Percentiles rank a stretch among this genome's conserved stretches.
Evolutionary conservation across 2,113 vertebrate genomes (phyloP).

Genomic region (Carassius gibelio): DNA sequence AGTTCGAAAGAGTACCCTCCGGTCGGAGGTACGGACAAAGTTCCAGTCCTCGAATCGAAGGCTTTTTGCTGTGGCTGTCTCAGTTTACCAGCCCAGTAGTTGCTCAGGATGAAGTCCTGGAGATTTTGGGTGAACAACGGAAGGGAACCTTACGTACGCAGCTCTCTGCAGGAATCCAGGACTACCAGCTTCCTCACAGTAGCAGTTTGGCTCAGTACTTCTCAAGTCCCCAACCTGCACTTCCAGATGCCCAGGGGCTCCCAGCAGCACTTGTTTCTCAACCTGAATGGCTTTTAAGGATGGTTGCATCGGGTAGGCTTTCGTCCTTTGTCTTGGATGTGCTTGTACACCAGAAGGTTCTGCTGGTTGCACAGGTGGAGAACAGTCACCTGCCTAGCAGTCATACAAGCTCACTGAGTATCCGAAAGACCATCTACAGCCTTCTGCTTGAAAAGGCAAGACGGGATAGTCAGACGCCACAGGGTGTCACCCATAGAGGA

Average conservation of each 20-base stretch:
- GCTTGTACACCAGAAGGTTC: slow-evolving; percentile 77
- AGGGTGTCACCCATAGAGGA: slow-evolving; percentile 32
- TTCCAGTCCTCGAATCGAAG: slow-evolving; percentile 73
- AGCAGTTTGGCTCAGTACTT: slow-evolving; percentile 81
- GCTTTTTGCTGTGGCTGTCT: slow-evolving; percentile 85
- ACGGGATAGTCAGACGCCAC: neutral
- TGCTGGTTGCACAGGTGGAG: slow-evolving; percentile 89
- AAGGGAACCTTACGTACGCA: slow-evolving; percentile 66
- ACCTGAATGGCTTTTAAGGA: slow-evolving; percentile 75
- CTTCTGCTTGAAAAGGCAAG: slow-evolving; percentile 66
- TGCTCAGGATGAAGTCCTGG: slow-evolving; percentile 73
- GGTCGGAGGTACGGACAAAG: slow-evolving; percentile 58
- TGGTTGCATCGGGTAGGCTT: slow-evolving; percentile 74
- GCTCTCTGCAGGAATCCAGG: slow-evolving; percentile 77
- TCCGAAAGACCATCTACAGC: slow-evolving; percentile 85
- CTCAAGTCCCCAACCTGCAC: slow-evolving; percentile 51
- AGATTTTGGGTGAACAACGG: slow-evolving; percentile 63
- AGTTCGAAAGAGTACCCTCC: slow-evolving; percentile 44
- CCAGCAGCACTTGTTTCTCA: slow-evolving; percentile 61
- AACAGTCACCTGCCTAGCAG: slow-evolving; percentile 82
- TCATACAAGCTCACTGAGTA: slow-evolving; percentile 74
- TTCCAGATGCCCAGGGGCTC: slow-evolving; percentile 53
- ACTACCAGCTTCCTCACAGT: slow-evolving; percentile 77
- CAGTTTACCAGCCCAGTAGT: slow-evolving; percentile 71
- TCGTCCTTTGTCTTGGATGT: slow-evolving; percentile 79